These are phyloP conservation scores for Lepidostoma basale DNA, from an alignment of 1,140 invertebrate species.

Conservation along the genomic window DNA sequence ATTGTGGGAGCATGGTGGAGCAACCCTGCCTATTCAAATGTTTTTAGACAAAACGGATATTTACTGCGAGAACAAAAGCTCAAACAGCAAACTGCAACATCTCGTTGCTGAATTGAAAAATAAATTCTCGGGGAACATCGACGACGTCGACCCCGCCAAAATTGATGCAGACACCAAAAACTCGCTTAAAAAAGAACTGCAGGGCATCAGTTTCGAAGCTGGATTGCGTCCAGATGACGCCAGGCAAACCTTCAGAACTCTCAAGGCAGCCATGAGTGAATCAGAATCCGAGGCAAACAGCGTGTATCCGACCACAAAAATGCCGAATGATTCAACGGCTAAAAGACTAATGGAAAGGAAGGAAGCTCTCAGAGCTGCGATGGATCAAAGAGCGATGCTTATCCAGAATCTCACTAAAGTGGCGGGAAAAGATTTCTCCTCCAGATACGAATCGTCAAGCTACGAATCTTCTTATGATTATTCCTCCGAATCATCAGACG, in stretches of 20 bases:
- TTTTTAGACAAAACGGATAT: constrained; percentile 38
- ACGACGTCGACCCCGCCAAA: background rate
- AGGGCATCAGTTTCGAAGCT: background rate
- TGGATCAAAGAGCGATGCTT: background rate
- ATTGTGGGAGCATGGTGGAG: constrained; percentile 43
- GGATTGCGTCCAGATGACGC: background rate
- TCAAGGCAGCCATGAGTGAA: background rate
- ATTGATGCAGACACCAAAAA: background rate
- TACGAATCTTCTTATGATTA: background rate
- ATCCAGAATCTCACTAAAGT: background rate
- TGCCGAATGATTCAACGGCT: background rate
- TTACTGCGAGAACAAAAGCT: constrained; percentile 26
- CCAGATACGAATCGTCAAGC: background rate
- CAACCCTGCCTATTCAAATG: constrained; percentile 40
- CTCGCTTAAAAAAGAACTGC: background rate
- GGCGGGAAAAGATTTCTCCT: background rate
- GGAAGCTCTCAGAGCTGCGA: no score
- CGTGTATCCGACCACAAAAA: no score
- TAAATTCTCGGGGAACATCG: constrained; percentile 8
- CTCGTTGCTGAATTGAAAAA: constrained; percentile 26
- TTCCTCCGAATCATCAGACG: constrained; percentile 12
- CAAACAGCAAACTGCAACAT: constrained; percentile 27
- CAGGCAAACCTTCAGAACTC: constrained; percentile 1
- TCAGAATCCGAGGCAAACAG: background rate
- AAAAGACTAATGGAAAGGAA: no score